Conservation (phyloP, 2,113 vertebrate species). For the Eptesicus fuscus region DNA sequence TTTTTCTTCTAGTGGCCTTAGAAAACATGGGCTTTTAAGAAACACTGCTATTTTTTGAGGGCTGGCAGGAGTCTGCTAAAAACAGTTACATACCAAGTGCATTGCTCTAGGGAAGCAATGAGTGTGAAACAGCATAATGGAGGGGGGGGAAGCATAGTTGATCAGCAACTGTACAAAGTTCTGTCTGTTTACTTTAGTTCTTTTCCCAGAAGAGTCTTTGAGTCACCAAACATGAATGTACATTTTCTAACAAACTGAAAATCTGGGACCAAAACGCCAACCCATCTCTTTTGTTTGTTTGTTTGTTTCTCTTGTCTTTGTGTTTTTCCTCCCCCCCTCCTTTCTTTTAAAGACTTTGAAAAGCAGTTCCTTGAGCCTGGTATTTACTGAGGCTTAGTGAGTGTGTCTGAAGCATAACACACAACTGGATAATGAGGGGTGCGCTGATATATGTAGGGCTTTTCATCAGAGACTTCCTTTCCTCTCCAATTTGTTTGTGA, state of each 20-base stretch:
- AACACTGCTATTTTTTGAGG: conserved; percentile 83
- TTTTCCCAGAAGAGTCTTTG: conserved; percentile 87
- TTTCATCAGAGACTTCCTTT: conserved; percentile 78
- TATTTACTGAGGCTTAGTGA: conserved; percentile 63
- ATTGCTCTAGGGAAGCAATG: conserved; percentile 81
- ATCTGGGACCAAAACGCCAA: conserved; percentile 89
- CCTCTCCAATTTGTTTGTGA: conserved; percentile 75
- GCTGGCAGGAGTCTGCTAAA: conserved; percentile 80
- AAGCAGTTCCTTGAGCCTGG: conserved; percentile 71
- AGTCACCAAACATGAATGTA: conserved; percentile 93
- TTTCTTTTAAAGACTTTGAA: conserved; percentile 80
- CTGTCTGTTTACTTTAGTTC: conserved; percentile 84
- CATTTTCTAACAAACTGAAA: conserved; percentile 90
- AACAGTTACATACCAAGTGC: conserved; percentile 82
- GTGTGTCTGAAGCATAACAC: conserved; percentile 60
- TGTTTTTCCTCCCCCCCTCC: neutral
- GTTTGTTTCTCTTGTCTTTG: neutral
- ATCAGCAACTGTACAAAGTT: conserved; percentile 80
- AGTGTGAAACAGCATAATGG: conserved; percentile 65
- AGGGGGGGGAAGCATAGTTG: conserved; percentile 60
- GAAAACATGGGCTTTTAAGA: conserved; percentile 92
- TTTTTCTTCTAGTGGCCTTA: conserved; percentile 93
- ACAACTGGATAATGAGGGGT: conserved; percentile 65
- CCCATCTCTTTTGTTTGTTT: neutral
- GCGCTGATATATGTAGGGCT: conserved; percentile 73